Conservation (phyloP, 2,797 vertebrate genomes). For the Natrix natrix region DNA sequence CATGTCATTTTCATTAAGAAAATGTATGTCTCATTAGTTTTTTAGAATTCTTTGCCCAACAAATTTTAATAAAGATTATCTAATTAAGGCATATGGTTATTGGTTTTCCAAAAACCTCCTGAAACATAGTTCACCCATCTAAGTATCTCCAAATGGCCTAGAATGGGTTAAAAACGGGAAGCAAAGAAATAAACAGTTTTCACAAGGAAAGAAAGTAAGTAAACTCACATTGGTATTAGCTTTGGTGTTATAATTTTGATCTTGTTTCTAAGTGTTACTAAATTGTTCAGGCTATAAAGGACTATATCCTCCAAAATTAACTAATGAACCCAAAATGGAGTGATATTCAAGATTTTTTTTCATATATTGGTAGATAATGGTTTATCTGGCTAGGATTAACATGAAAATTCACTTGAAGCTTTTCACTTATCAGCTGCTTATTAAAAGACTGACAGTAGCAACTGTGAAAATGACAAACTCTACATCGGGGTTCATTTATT, state of each 20-base stretch:
- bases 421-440: background rate
- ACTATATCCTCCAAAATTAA: background rate
- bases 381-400: background rate
- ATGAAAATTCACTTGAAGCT: background rate
- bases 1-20: background rate
- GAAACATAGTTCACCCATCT: background rate
- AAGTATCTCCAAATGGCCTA: background rate
- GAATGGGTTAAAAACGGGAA: background rate
- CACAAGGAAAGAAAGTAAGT: background rate
- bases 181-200: background rate
- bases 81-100: background rate
- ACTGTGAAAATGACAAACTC: background rate
- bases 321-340: background rate
- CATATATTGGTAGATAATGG: background rate
- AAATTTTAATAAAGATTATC: background rate
- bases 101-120: background rate
- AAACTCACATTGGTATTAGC: background rate
- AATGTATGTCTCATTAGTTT: background rate
- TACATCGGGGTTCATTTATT: background rate
- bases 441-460: background rate
- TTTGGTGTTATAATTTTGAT: background rate
- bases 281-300: background rate
- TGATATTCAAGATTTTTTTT: background rate
- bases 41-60: background rate
- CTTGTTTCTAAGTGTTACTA: background rate